These are phyloP conservation scores for Tenodera sinensis DNA, from an alignment of 2,888 invertebrate genomes.

Conservation along the genomic window DNA sequence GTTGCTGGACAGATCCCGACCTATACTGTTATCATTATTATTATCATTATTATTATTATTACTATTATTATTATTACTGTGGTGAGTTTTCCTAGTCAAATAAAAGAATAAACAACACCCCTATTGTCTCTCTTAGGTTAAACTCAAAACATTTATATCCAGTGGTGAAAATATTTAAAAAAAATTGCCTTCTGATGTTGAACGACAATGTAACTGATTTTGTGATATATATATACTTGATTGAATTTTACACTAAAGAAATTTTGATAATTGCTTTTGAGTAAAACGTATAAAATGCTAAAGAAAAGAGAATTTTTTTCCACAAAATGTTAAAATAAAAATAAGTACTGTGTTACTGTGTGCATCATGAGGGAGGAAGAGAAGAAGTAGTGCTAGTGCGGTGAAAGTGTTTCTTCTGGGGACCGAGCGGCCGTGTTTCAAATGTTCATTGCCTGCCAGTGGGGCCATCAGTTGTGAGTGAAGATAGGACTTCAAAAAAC, in stretches of 20 bases:
- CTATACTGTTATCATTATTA: neutral
- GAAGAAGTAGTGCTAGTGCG: neutral
- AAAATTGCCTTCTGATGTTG: constrained; percentile 32
- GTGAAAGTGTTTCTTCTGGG: constrained; percentile 7
- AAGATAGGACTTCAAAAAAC: constrained; percentile 27
- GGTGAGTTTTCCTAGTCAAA: constrained; percentile 32
- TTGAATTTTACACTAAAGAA: constrained; percentile 34
- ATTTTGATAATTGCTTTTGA: constrained; percentile 34
- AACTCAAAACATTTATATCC: constrained; percentile 18
- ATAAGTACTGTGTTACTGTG: constrained; percentile 19
- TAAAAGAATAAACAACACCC: constrained; percentile 1
- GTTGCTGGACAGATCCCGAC: neutral
- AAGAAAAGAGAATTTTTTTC: constrained; percentile 19
- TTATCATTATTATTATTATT: neutral
- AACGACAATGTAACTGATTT: constrained; percentile 34
- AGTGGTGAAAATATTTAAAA: constrained; percentile 23
- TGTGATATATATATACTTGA: constrained; percentile 33
- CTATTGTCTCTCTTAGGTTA: constrained; percentile 24
- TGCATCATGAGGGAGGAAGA: constrained; percentile 8
- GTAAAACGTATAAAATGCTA: constrained; percentile 27
- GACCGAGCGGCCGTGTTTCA: no score
- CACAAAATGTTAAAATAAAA: constrained; percentile 3
- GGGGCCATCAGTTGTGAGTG: constrained; percentile 9
- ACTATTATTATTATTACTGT: neutral
- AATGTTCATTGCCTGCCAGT: constrained; percentile 15